Percentiles rank a stretch among this genome's conserved stretches.
phyloP scores from a whole-genome alignment of 2,888 invertebrate genomes.

The Hypomecis punctinalis region DNA sequence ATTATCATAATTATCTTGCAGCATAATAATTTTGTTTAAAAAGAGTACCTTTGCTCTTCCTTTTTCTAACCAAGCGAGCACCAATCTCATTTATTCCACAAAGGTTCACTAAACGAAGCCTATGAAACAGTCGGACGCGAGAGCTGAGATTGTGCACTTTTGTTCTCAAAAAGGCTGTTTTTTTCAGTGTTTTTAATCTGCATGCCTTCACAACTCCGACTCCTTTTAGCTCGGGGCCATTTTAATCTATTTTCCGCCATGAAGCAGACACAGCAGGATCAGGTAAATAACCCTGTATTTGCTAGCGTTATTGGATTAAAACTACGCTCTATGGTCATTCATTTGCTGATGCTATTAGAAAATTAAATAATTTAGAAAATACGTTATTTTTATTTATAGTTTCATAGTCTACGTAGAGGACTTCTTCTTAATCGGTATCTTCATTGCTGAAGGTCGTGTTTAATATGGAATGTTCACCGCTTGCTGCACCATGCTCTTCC shows the following conservation, averaged over 20 bases:
- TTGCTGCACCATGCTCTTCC: too few relatives aligned
- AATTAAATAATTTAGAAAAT: too few relatives aligned
- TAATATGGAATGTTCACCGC: too few relatives aligned
- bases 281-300: constrained; percentile 14
- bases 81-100: constrained; percentile 26
- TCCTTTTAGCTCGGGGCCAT: constrained; percentile 71
- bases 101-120: constrained; percentile 22
- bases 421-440: too few relatives aligned
- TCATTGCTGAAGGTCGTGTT: too few relatives aligned
- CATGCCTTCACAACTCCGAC: constrained; percentile 68
- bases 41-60: background rate
- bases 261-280: constrained; percentile 14
- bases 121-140: constrained; percentile 25
- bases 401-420: too few relatives aligned
- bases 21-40: too few relatives aligned
- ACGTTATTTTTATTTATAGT: too few relatives aligned
- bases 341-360: too few relatives aligned
- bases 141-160: constrained; percentile 56
- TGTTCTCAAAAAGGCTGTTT: constrained; percentile 58
- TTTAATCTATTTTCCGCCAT: constrained; percentile 72
- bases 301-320: constrained; percentile 9
- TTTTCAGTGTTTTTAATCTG: constrained; percentile 78
- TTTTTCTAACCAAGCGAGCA: background rate
- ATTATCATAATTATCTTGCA: too few relatives aligned
- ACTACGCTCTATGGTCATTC: background rate